Conservation (phyloP, 1,140 invertebrate species). For the Hylaeus anthracinus region DNA sequence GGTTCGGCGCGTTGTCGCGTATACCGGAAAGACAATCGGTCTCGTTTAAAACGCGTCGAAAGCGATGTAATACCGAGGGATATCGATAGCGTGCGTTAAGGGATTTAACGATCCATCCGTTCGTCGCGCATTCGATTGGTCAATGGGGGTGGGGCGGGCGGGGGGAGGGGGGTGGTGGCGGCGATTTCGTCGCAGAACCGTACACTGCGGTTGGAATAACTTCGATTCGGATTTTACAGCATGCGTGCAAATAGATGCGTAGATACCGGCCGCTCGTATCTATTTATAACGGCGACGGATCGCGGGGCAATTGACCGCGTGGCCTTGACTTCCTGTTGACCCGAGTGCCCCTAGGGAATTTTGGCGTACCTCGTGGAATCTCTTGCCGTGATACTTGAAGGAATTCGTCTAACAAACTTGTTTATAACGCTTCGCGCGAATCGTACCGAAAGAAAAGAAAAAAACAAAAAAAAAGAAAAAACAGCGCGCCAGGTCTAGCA, state of each 20-base stretch:
- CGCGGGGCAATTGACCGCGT: constrained; percentile 74
- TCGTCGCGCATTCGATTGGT: neutral
- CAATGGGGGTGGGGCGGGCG: neutral
- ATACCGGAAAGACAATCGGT: neutral
- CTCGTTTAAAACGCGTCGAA: neutral
- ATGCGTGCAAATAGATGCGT: constrained; percentile 60
- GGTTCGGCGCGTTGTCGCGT: no score
- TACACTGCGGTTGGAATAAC: constrained; percentile 15
- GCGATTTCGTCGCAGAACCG: neutral
- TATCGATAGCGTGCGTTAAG: constrained; percentile 16
- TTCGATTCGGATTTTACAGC: constrained; percentile 47
- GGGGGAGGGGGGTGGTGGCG: no score
- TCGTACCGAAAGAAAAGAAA: neutral
- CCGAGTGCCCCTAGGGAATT: constrained; percentile 59
- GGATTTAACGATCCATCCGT: constrained; percentile 28
- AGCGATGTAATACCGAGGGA: neutral
- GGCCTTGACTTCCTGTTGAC: constrained; percentile 76
- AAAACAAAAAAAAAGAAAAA: neutral
- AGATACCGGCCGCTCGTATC: constrained; percentile 64
- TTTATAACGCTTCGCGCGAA: no score
- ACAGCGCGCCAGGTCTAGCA: no score
- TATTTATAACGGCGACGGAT: constrained; percentile 72
- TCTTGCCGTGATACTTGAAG: constrained; percentile 14
- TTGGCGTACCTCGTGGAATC: constrained; percentile 46
- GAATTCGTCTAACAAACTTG: neutral